Conservation (phyloP, 2,797 vertebrate species). For the Anabas testudineus region DNA sequence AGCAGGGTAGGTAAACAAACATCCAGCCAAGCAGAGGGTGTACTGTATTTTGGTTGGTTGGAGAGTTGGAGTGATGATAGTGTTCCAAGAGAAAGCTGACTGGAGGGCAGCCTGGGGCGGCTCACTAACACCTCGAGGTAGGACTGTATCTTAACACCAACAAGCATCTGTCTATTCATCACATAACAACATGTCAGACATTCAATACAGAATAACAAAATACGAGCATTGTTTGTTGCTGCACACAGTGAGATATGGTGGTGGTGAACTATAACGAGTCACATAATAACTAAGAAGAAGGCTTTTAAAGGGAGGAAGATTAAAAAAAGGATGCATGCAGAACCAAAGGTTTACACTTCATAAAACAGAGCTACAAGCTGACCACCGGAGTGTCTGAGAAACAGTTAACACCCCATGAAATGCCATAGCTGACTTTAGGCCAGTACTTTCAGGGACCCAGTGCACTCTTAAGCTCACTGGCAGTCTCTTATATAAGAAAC, state of each 20-base stretch:
- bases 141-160: conserved; percentile 78
- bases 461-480: conserved; percentile 83
- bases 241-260: conserved; percentile 38
- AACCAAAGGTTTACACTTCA: conserved; percentile 69
- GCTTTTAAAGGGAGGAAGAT: conserved; percentile 36
- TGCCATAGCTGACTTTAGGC: conserved; percentile 59
- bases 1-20: conserved; percentile 74
- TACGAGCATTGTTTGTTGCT: conserved; percentile 54
- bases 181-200: conserved; percentile 71
- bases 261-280: conserved; percentile 27
- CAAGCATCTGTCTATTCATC: conserved; percentile 79
- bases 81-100: conserved; percentile 70
- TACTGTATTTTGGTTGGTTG: conserved; percentile 50
- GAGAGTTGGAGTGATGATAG: conserved; percentile 73
- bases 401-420: conserved; percentile 76
- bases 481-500: conserved; percentile 77
- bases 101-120: conserved; percentile 78
- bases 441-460: conserved; percentile 65
- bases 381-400: conserved; percentile 62
- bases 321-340: conserved; percentile 61
- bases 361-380: conserved; percentile 64
- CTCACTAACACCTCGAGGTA: conserved; percentile 78
- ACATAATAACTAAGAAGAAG: conserved; percentile 38
- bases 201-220: conserved; percentile 55
- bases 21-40: conserved; percentile 61